Percentiles rank a stretch among this genome's conserved stretches.
These are phyloP conservation scores for Enteromius argenteus DNA, from an alignment of 2,797 vertebrate genomes.

Conservation along the genomic window DNA sequence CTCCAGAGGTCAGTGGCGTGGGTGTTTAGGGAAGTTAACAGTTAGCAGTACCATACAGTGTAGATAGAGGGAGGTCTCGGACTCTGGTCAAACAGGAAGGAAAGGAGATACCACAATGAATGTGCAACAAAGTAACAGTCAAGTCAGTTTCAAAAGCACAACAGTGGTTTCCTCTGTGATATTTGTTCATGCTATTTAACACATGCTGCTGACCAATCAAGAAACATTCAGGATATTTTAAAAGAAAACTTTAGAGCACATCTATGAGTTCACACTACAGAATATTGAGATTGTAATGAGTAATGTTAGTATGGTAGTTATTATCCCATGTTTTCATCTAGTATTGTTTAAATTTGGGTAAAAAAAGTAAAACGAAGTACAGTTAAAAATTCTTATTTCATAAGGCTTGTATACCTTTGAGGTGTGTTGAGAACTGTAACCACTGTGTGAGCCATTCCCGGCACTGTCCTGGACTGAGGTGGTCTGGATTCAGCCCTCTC, in stretches of 20 bases:
- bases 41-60: conserved; percentile 90
- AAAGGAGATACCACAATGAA: conserved; percentile 5
- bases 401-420: conserved; percentile 82
- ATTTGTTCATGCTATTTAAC: background rate
- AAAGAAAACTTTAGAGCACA: too few species aligned
- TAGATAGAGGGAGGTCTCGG: conserved; percentile 87
- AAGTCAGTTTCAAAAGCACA: background rate
- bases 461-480: conserved; percentile 76
- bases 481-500: conserved; percentile 83
- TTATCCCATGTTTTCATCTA: background rate
- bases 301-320: background rate
- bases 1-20: conserved; percentile 59
- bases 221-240: background rate
- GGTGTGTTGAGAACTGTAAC: conserved; percentile 84
- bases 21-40: conserved; percentile 74
- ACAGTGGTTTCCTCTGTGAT: background rate
- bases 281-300: background rate
- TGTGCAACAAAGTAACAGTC: background rate
- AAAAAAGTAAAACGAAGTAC: background rate
- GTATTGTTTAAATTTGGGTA: background rate
- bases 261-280: background rate
- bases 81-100: conserved; percentile 75
- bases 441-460: conserved; percentile 88
- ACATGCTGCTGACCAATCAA: background rate
- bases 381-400: too few species aligned